Base-by-base conservation (phyloP, 2,797 vertebrate species). In the Pelodytes ibericus region DNA sequence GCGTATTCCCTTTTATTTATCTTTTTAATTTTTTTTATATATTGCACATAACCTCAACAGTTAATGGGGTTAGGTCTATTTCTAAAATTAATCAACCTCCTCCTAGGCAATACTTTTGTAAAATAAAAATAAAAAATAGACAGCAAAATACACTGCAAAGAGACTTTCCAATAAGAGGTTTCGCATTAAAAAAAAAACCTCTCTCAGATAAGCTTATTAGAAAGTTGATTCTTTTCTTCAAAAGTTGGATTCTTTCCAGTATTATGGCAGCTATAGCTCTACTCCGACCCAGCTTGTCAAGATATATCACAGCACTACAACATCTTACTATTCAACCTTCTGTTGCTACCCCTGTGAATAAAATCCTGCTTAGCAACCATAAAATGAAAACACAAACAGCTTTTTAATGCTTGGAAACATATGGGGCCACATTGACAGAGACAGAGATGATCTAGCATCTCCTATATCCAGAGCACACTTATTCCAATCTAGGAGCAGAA, bases 271-370 rank as follows among this genome's bases (percentile, higher is more conserved):
- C 64, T 33, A 59, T 68, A 31, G 67, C 66, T 61, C 44, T 65
- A 64, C 74, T 63, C 62, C 41, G 74, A 60, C 67, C 33, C 44
- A 31, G 33, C 66, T 58, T 64, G 67, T 71, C 67, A 57, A 64
- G 41, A 71, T 47, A 69, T 22, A 62, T 30, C 16, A 8, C 27
- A 16, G 39, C n/a, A 62, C 30, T 24, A 30, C 47, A 64, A 41
- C 25, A 29, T 71, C 58, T 71, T 71, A 49, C 47, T 71, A 33
- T 64, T 70, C 47, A 64, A 61, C 33, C 62, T 63, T 39, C 26
- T 47, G 65, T 53, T 24, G 57, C 25, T 60, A 41, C 66, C 59
- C 64, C 10, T 33, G 58, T 27, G 66, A 76, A 70, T 62, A 16
- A 6, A 63, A 71, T 62, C 36, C 16, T 27, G 26, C 74, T 71